phyloP scores from a whole-genome alignment of 2,113 vertebrate species.

The Pachyramphus minor region DNA sequence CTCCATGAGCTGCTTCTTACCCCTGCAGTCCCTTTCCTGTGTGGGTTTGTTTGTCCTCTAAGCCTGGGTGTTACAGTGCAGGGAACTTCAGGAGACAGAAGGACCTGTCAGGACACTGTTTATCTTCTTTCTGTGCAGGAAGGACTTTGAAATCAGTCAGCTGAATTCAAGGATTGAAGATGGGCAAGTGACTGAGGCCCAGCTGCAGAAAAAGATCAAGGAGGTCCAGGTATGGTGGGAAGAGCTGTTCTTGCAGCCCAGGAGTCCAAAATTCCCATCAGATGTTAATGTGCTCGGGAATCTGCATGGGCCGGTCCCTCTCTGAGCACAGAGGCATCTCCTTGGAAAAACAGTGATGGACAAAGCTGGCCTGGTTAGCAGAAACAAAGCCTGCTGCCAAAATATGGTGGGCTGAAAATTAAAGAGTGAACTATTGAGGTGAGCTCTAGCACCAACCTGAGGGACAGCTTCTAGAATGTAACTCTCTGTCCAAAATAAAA shows the following conservation, averaged over 20 bases:
- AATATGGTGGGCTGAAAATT: not conserved
- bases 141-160: conserved; percentile 88
- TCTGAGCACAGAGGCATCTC: not conserved
- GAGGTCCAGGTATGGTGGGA: conserved; percentile 82
- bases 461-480: not conserved
- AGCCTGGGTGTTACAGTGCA: not conserved
- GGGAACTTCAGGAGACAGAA: not conserved
- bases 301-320: not conserved
- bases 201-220: conserved; percentile 94
- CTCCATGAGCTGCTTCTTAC: not conserved
- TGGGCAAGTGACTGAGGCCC: conserved; percentile 80
- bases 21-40: not conserved
- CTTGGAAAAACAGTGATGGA: not conserved
- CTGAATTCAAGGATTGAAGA: conserved; percentile 86
- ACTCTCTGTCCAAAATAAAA: not conserved
- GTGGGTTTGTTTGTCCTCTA: not conserved
- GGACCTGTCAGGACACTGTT: not conserved
- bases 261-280: not conserved
- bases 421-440: not conserved
- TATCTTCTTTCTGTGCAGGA: conserved; percentile 69
- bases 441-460: not conserved
- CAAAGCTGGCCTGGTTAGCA: not conserved
- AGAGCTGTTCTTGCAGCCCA: not conserved
- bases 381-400: not conserved
- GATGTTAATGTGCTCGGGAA: not conserved